Percentiles rank a stretch among this genome's conserved stretches.
These are phyloP conservation scores for Caenorhabditis japonica DNA, from an alignment of 2,888 invertebrate species.

Conservation along the genomic window DNA sequence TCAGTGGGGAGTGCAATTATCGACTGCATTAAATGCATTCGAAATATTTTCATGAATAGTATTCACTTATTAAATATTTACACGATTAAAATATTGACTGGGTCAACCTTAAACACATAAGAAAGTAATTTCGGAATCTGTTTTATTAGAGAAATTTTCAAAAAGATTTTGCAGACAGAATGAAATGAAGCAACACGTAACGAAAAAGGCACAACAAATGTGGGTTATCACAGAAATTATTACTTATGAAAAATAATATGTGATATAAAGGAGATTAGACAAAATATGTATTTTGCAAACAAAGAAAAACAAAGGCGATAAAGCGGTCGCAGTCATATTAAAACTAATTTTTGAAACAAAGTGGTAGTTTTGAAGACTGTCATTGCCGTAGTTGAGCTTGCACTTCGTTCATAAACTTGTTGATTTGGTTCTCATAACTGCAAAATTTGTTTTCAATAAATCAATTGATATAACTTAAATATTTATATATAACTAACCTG, in stretches of 20 bases:
- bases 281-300: constrained; percentile 9
- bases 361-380: constrained; percentile 1
- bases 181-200: constrained; percentile 40
- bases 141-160: no score
- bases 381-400: background rate
- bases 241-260: constrained; percentile 20
- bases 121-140: no score
- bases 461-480: no score
- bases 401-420: constrained; percentile 12
- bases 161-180: background rate
- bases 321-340: background rate
- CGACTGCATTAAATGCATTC: no score
- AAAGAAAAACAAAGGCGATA: constrained; percentile 34
- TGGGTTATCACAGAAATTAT: constrained; percentile 43
- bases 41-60: no score
- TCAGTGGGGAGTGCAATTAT: no score
- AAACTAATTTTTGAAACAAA: background rate
- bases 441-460: constrained; percentile 6
- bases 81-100: no score
- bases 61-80: no score
- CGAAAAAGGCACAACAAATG: constrained; percentile 46
- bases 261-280: constrained; percentile 4
- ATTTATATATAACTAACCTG: constrained; percentile 14
- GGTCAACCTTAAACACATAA: no score
- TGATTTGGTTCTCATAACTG: constrained; percentile 35